phyloP scores from a whole-genome alignment of 2,888 invertebrate species.

The Laspeyria flexula region DNA sequence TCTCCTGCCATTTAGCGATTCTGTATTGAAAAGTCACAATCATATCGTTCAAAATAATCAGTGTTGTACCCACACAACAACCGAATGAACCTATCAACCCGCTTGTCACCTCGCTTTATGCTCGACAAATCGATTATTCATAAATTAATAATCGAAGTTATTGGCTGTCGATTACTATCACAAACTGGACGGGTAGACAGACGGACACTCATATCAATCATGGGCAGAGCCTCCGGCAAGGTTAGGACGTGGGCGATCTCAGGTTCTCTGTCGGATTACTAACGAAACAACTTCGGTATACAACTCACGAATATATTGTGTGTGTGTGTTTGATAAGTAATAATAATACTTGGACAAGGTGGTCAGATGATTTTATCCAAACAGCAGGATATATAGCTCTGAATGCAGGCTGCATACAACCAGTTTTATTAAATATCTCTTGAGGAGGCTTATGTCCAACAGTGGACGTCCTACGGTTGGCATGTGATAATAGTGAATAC shows the following conservation, averaged over 20 bases:
- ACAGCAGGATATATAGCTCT: too few species aligned
- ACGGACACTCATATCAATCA: slow-evolving; percentile 15
- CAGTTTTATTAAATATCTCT: too few species aligned
- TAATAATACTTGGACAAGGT: neutral
- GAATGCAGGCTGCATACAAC: too few species aligned
- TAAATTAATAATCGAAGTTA: slow-evolving; percentile 17
- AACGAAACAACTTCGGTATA: neutral
- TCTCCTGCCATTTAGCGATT: too few species aligned
- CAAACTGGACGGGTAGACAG: slow-evolving; percentile 8
- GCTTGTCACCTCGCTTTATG: slow-evolving; percentile 17
- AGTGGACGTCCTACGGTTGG: too few species aligned
- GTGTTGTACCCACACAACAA: neutral
- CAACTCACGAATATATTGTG: neutral
- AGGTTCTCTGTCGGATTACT: slow-evolving; percentile 2
- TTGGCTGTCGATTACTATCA: slow-evolving; percentile 15
- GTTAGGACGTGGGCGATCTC: slow-evolving; percentile 9
- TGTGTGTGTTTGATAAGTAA: neutral
- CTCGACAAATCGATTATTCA: slow-evolving; percentile 28
- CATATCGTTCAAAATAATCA: too few species aligned
- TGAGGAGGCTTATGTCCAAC: too few species aligned
- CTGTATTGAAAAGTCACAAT: too few species aligned
- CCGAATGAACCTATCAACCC: neutral
- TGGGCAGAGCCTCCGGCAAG: slow-evolving; percentile 11
- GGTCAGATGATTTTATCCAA: too few species aligned
- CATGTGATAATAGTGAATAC: too few species aligned